Evolutionary conservation across 2,113 vertebrate genomes (phyloP), one percentile per base, ranked within the genome.

Genomic region (Butorides virescens): DNA sequence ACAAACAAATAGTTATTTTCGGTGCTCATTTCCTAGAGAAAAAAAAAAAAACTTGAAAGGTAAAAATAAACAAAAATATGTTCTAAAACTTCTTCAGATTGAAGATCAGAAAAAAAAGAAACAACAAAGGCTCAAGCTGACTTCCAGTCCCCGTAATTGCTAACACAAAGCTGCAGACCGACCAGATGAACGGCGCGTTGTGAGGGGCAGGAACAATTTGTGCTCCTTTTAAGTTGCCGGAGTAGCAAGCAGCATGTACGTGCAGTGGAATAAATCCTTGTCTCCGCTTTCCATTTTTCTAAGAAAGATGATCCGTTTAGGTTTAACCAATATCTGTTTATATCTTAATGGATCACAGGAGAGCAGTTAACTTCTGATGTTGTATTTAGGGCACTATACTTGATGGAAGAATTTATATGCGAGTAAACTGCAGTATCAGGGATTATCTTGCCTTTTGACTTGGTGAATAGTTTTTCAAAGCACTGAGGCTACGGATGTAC

Each of bases 1-100:
- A 87, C 91, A 95, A 96, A 89, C 80, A 93, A 86, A n/a, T 16
- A 87, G 36, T 82, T 95, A 91, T 96, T 95, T 95, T 89, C 0
- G 8, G 65, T 65, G 20, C 39, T 90, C 7, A 18, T 81, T 95
- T 96, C 89, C 73, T 91, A 89, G 65, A 44, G 7, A 71, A 81
- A 90, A 90, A 81, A 92, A 81, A 58, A 88, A 88, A 47, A 92
- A 66, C 78, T 73, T 90, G 27, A 96, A 91, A 68, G 67, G 16
- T 86, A 74, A 76, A 93, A 93, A 90, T 88, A 90, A 92, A 90
- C 80, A 88, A 53, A 91, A 86, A 36, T 47, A 42, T 55, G 21
- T 80, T 92, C 85, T 80, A 76, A 94, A 90, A 44, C n/a, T 17
- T 74, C 36, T 86, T 90, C 75, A 77, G 67, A 30, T 26, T 86